Percentiles rank a stretch among this genome's conserved stretches.
phyloP scores from a whole-genome alignment of 2,888 invertebrate genomes.

The Hyalella azteca region DNA sequence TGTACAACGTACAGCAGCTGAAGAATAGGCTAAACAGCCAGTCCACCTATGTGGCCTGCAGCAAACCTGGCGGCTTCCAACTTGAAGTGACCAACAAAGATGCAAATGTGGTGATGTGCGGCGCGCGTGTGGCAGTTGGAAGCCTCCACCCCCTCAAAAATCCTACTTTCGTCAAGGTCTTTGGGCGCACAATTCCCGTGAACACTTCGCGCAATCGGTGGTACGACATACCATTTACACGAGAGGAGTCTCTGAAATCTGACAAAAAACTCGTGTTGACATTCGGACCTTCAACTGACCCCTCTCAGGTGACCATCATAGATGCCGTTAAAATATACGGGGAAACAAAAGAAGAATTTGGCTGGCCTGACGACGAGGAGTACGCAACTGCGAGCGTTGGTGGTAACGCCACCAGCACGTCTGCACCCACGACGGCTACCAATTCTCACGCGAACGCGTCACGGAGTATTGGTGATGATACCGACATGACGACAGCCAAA shows the following conservation, averaged over 20 bases:
- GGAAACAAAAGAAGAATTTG: constrained; percentile 92
- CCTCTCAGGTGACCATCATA: constrained; percentile 87
- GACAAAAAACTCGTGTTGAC: constrained; percentile 86
- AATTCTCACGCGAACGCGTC: constrained; percentile 2
- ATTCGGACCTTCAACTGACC: constrained; percentile 85
- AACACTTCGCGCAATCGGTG: constrained; percentile 78
- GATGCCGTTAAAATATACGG: constrained; percentile 95
- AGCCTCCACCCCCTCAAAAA: constrained; percentile 79
- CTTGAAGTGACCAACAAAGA: constrained; percentile 88
- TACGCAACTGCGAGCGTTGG: constrained; percentile 67
- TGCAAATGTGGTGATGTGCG: constrained; percentile 86
- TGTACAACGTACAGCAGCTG: constrained; percentile 91
- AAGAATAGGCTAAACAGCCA: constrained; percentile 85
- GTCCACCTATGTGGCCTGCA: constrained; percentile 91
- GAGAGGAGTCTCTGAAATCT: constrained; percentile 90
- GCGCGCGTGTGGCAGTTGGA: constrained; percentile 84
- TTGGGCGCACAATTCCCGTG: constrained; percentile 77
- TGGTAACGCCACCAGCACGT: constrained; percentile 63
- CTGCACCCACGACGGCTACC: constrained; percentile 46
- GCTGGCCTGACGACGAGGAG: constrained; percentile 95
- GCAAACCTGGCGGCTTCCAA: constrained; percentile 86
- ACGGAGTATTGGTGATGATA: constrained; percentile 8
- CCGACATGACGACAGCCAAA: constrained; percentile 50
- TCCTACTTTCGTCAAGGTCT: constrained; percentile 78
- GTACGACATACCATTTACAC: constrained; percentile 93